These are phyloP conservation scores for Hippoglossus stenolepis DNA, from an alignment of 2,113 vertebrate species.

Conservation along the genomic window DNA sequence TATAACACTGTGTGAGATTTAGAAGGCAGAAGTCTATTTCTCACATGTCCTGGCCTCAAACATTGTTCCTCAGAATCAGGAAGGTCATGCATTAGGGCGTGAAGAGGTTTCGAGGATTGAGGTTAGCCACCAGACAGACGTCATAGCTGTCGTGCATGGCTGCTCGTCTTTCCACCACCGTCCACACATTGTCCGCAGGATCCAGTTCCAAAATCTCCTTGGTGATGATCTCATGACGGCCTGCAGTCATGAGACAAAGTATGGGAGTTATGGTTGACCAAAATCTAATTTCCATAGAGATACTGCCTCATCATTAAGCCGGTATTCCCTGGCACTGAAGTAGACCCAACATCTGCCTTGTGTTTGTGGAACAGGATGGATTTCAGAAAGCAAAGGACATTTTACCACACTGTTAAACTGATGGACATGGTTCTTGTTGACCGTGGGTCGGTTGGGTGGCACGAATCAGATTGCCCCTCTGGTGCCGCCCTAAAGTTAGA, in stretches of 20 bases:
- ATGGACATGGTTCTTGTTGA: not conserved
- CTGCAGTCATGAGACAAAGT: constrained; percentile 75
- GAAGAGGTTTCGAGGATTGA: constrained; percentile 91
- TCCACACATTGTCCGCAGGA: constrained; percentile 91
- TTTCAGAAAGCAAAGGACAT: not conserved
- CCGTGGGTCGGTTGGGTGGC: too few relatives aligned
- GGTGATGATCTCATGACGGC: constrained; percentile 91
- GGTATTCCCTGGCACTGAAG: constrained; percentile 1
- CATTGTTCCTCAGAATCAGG: constrained; percentile 68
- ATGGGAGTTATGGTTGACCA: not conserved
- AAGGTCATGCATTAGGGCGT: constrained; percentile 76
- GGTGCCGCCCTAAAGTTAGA: too few relatives aligned
- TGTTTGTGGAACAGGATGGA: constrained; percentile 2
- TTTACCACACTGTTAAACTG: not conserved
- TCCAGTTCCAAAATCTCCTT: constrained; percentile 92
- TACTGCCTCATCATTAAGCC: not conserved
- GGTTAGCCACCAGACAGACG: constrained; percentile 90
- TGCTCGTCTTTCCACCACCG: constrained; percentile 84
- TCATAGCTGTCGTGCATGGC: constrained; percentile 93
- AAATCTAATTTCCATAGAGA: constrained; percentile 31
- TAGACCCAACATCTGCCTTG: not conserved
- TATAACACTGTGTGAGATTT: not conserved
- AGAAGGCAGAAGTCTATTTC: not conserved
- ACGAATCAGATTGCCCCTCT: too few relatives aligned
- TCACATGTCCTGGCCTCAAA: constrained; percentile 16